Conservation (phyloP, 64 coral and sea anemone species). For the Pocillopora damicornis region DNA sequence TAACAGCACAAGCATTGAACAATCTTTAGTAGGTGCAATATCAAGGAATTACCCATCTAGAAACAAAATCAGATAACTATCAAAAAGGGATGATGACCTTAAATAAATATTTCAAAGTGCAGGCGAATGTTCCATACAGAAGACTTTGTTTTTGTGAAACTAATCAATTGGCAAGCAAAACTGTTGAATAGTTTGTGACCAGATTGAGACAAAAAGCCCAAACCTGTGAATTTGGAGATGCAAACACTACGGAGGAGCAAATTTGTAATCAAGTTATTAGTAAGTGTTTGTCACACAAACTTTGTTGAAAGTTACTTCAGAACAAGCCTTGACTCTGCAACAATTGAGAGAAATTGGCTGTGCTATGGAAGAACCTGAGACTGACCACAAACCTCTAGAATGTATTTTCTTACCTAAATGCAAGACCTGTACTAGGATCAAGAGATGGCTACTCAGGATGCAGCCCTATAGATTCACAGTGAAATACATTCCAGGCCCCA, state of each 20-base stretch:
- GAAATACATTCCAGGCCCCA: conserved; percentile 24
- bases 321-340: conserved; percentile 14
- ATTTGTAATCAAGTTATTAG: conserved; percentile 4
- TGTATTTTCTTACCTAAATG: conserved; percentile 38
- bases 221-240: conserved; percentile 40
- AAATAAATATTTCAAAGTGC: conserved; percentile 31
- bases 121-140: background rate
- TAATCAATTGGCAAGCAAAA: conserved; percentile 19
- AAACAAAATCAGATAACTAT: no score
- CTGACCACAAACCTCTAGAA: conserved; percentile 62
- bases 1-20: no score
- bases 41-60: no score
- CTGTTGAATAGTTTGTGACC: conserved; percentile 22
- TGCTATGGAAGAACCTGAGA: conserved; percentile 29
- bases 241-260: conserved; percentile 1
- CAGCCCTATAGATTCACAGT: conserved; percentile 31
- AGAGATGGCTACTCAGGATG: conserved; percentile 41
- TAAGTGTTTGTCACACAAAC: conserved; percentile 15
- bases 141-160: conserved; percentile 20
- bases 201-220: conserved; percentile 30
- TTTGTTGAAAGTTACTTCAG: conserved; percentile 1
- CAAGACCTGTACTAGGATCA: conserved; percentile 44
- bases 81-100: no score
- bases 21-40: no score
- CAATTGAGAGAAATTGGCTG: conserved; percentile 8